These are phyloP conservation scores for Pandemis heparana DNA, from an alignment of 2,888 invertebrate genomes.

Conservation along the genomic window DNA sequence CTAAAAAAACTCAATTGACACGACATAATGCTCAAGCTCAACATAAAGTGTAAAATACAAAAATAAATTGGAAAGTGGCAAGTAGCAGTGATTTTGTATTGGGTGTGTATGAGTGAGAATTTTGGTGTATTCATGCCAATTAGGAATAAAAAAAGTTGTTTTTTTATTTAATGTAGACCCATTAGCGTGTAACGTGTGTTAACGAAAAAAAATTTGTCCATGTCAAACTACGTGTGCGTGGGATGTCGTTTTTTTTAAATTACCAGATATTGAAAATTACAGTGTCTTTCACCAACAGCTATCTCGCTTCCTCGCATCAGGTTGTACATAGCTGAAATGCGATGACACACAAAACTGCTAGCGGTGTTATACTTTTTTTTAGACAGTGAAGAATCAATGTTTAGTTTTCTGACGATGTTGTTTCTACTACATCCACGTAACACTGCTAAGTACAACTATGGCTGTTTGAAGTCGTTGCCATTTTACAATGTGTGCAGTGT, in stretches of 20 bases:
- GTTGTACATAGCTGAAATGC: not conserved
- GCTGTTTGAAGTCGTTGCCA: slow-evolving; percentile 51
- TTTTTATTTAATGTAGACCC: slow-evolving; percentile 70
- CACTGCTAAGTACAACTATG: slow-evolving; percentile 43
- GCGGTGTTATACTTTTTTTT: slow-evolving; percentile 11
- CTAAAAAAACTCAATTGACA: slow-evolving; percentile 54
- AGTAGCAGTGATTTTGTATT: slow-evolving; percentile 51
- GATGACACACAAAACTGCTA: slow-evolving; percentile 9
- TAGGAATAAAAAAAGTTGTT: slow-evolving; percentile 47
- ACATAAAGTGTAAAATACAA: slow-evolving; percentile 47
- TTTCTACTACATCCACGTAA: slow-evolving; percentile 18
- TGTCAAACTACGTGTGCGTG: slow-evolving; percentile 36
- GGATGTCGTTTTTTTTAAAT: slow-evolving; percentile 49
- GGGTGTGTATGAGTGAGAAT: slow-evolving; percentile 50
- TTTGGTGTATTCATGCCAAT: slow-evolving; percentile 62
- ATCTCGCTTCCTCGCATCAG: slow-evolving; percentile 6
- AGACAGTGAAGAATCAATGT: not conserved
- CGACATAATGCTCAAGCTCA: slow-evolving; percentile 51
- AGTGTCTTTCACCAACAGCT: slow-evolving; percentile 18
- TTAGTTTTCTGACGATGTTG: slow-evolving; percentile 11
- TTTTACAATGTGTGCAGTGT: slow-evolving; percentile 79
- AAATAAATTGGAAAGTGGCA: slow-evolving; percentile 49
- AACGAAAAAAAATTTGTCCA: slow-evolving; percentile 39
- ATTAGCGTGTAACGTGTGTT: slow-evolving; percentile 68
- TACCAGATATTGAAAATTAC: slow-evolving; percentile 31